Percentiles rank a stretch among this genome's conserved stretches.
Evolutionary conservation across 2,113 vertebrate genomes (phyloP).

Genomic region (Leucopsar rothschildi): DNA sequence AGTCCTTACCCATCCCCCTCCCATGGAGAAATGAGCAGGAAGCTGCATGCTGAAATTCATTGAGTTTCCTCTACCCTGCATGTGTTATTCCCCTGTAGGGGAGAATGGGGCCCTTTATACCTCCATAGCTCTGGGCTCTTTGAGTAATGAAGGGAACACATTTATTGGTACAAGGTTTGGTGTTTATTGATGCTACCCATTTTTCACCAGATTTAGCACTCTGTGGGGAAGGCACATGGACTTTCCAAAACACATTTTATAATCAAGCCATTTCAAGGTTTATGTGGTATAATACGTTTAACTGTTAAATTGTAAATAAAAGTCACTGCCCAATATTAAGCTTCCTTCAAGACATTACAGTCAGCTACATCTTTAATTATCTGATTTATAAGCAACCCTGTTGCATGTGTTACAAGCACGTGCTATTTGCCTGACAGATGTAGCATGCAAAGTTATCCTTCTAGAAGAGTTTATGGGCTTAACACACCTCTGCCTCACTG

Average conservation of each 20-base stretch:
- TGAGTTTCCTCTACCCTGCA: conserved; percentile 33
- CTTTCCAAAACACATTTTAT: conserved; percentile 75
- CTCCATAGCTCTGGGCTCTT: conserved; percentile 39
- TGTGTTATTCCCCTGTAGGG: conserved; percentile 51
- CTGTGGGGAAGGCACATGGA: conserved; percentile 74
- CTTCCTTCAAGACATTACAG: conserved; percentile 42
- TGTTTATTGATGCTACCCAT: conserved; percentile 79
- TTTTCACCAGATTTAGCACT: conserved; percentile 79
- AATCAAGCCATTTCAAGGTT: conserved; percentile 76
- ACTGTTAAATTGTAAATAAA: conserved; percentile 75
- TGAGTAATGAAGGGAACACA: conserved; percentile 72
- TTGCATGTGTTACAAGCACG: background rate
- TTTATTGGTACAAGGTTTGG: conserved; percentile 75
- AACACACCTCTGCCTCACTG: background rate
- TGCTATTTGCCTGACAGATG: background rate
- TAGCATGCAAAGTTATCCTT: background rate
- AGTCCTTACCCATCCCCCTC: background rate
- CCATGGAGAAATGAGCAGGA: conserved; percentile 12
- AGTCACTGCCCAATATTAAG: conserved; percentile 55
- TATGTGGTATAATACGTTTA: conserved; percentile 66
- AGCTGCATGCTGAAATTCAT: conserved; percentile 3
- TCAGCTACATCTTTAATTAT: conserved; percentile 72
- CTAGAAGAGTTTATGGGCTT: background rate
- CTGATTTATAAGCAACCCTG: conserved; percentile 65
- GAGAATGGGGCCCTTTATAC: conserved; percentile 63